phyloP scores from a whole-genome alignment of 2,888 invertebrate genomes.

The Pyrrhia umbra region DNA sequence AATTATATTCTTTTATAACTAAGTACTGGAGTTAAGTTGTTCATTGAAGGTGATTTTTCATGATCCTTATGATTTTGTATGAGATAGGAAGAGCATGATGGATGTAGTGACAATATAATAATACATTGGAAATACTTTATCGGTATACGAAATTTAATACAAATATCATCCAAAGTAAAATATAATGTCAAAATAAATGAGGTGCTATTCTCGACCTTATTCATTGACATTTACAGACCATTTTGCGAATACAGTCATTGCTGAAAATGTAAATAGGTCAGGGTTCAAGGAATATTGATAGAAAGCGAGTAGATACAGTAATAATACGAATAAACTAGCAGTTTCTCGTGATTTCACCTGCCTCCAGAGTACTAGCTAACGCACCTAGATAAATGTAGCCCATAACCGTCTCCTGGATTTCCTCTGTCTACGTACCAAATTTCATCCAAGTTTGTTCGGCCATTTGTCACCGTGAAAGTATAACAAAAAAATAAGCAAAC shows the following conservation, averaged over 20 bases:
- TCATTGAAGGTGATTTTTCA: too few species aligned
- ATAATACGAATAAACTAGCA: constrained; percentile 21
- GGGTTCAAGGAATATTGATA: constrained; percentile 8
- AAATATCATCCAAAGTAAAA: constrained; percentile 2
- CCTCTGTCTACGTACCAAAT: too few species aligned
- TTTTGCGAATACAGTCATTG: neutral
- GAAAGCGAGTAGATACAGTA: constrained; percentile 1
- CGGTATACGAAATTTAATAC: constrained; percentile 4
- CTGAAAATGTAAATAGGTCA: constrained; percentile 34
- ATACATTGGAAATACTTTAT: neutral
- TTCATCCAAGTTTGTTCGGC: too few species aligned
- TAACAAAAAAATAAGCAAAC: too few species aligned
- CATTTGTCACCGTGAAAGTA: too few species aligned
- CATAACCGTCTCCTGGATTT: too few species aligned
- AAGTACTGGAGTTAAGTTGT: too few species aligned
- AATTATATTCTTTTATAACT: too few species aligned
- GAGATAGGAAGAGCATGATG: neutral
- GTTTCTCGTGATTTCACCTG: neutral
- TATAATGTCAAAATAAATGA: neutral
- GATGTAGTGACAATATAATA: neutral
- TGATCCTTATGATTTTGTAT: neutral
- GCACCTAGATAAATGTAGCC: too few species aligned
- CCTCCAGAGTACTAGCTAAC: too few species aligned
- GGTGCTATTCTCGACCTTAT: neutral
- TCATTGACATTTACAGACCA: fast-evolving